phyloP scores from a whole-genome alignment of 2,113 vertebrate species.

The Neogale vison region DNA sequence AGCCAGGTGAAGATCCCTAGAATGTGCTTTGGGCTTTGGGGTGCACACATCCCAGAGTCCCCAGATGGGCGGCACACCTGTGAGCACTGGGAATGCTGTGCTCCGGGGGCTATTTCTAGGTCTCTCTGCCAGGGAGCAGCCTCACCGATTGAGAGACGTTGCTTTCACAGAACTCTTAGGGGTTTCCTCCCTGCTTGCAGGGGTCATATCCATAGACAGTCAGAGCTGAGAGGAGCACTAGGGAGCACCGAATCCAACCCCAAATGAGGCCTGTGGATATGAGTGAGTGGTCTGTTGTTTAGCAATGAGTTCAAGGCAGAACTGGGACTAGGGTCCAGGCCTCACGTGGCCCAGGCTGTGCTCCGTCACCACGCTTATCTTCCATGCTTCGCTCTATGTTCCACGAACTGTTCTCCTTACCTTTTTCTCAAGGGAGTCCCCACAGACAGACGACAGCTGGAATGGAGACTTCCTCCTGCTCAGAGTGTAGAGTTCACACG shows the following conservation, averaged over 20 bases:
- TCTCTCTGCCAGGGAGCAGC: too few species aligned
- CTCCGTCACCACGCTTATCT: background rate
- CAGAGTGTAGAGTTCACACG: background rate
- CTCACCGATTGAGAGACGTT: fast-evolving
- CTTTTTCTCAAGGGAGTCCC: background rate
- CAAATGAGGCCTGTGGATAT: background rate
- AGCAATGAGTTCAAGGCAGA: background rate
- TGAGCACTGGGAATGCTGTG: background rate
- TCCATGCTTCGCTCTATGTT: background rate
- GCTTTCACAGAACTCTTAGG: background rate
- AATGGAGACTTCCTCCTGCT: background rate
- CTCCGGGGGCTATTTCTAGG: background rate
- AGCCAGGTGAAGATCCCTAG: background rate
- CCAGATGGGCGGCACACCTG: background rate
- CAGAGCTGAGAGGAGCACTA: background rate
- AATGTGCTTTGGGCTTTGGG: background rate
- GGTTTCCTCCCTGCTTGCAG: background rate
- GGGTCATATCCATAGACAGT: background rate
- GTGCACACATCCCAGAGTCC: background rate
- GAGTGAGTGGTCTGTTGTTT: background rate
- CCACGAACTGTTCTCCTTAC: background rate
- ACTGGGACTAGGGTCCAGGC: too few species aligned
- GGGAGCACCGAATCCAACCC: background rate
- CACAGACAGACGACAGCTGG: background rate
- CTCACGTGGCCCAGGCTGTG: background rate